These are phyloP conservation scores for Anguilla japonica DNA, from an alignment of 2,113 vertebrate species.

Conservation along the genomic window DNA sequence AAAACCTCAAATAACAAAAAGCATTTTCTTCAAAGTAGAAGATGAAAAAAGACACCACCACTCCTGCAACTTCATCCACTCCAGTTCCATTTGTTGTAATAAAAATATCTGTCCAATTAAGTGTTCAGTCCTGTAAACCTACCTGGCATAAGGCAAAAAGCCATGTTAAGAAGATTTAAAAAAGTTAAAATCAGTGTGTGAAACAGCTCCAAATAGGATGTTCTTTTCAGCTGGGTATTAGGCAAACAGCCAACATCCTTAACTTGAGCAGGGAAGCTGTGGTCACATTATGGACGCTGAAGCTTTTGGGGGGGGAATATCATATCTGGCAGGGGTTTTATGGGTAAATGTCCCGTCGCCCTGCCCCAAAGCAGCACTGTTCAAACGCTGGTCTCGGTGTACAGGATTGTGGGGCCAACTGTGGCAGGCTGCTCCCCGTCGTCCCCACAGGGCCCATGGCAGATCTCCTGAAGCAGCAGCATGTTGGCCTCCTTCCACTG, in stretches of 20 bases:
- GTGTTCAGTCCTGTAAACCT: neutral
- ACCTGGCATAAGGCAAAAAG: neutral
- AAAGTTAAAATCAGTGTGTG: neutral
- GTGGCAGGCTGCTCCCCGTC: slow-evolving; percentile 40
- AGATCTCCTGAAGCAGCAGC: slow-evolving; percentile 78
- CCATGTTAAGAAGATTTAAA: neutral
- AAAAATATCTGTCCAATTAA: neutral
- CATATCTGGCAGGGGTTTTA: no score
- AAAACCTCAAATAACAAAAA: neutral
- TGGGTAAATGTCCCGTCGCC: no score
- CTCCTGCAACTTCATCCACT: neutral
- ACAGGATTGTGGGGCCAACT: neutral
- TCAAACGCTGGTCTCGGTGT: slow-evolving; percentile 40
- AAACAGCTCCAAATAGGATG: neutral
- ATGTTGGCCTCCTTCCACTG: slow-evolving; percentile 78
- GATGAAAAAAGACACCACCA: neutral
- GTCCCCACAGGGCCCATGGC: slow-evolving; percentile 46
- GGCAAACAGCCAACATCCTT: neutral
- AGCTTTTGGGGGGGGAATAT: no score
- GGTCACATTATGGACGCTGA: no score
- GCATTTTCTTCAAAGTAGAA: neutral
- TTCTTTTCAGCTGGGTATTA: neutral
- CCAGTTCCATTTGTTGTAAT: neutral
- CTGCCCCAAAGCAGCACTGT: neutral
- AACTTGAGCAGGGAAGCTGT: no score